These are phyloP conservation scores for Panthera uncia DNA, from an alignment of 2,113 vertebrate species.

Conservation along the genomic window DNA sequence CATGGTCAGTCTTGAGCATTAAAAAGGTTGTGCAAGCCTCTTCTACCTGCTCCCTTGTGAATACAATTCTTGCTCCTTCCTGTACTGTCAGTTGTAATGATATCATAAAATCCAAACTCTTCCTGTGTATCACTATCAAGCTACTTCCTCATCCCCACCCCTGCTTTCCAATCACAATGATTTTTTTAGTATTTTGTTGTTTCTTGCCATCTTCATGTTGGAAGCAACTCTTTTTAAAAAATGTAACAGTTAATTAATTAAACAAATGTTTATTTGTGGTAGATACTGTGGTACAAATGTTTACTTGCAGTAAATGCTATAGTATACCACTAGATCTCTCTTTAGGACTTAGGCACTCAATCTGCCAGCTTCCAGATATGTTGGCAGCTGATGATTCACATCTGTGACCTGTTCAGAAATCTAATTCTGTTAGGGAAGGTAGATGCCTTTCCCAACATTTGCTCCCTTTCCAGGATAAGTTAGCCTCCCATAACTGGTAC, in stretches of 20 bases:
- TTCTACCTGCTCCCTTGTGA: not conserved
- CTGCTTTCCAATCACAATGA: not conserved
- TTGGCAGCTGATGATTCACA: not conserved
- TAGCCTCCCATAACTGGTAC: not conserved
- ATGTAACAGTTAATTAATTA: not conserved
- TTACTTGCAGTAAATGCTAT: not conserved
- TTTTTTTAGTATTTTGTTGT: not conserved
- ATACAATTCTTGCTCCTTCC: not conserved
- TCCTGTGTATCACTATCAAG: not conserved
- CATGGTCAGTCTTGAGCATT: not conserved
- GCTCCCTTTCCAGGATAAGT: not conserved
- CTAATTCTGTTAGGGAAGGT: not conserved
- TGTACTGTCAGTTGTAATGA: not conserved
- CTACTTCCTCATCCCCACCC: not conserved
- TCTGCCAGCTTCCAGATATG: not conserved
- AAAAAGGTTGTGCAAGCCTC: not conserved
- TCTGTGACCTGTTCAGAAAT: not conserved
- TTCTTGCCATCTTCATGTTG: not conserved
- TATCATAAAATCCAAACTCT: not conserved
- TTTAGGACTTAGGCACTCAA: not conserved
- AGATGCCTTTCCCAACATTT: not conserved
- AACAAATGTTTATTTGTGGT: not conserved
- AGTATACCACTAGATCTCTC: not conserved
- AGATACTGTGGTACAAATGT: not conserved
- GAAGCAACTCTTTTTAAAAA: not conserved